Percentiles rank a stretch among this genome's conserved stretches.
These are phyloP conservation scores for Amphimallon solstitiale DNA, from an alignment of 2,888 invertebrate species.

Conservation along the genomic window DNA sequence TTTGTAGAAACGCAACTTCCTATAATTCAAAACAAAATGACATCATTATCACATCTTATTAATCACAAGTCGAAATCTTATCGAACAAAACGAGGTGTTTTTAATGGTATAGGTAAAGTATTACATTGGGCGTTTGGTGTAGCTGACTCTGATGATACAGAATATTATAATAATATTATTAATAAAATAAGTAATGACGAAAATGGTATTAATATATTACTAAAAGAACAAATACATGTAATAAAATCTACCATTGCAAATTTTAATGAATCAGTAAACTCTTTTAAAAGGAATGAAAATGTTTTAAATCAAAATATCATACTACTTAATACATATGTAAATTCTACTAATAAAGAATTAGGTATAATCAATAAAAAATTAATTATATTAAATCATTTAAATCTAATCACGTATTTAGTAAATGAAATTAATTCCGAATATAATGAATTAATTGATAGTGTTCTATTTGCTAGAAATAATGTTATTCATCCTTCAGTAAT, in stretches of 20 bases:
- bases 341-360: constrained; percentile 5
- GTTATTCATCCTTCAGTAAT: constrained; percentile 3
- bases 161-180: constrained; percentile 12
- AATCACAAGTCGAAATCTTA: neutral
- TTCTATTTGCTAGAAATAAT: constrained; percentile 16
- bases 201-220: neutral
- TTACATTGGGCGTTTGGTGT: constrained; percentile 3
- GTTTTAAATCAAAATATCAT: neutral
- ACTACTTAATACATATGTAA: neutral
- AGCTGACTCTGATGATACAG: constrained; percentile 1
- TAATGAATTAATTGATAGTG: constrained; percentile 14
- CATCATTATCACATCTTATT: neutral
- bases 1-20: neutral
- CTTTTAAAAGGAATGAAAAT: constrained; percentile 16
- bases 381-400: constrained; percentile 16
- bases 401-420: constrained; percentile 1
- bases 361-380: neutral
- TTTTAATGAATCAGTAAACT: constrained; percentile 29
- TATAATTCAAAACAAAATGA: neutral
- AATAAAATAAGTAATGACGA: constrained; percentile 1
- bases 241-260: neutral
- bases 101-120: neutral
- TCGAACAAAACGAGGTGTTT: neutral
- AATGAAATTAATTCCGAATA: constrained; percentile 29
- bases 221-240: neutral